Base-by-base conservation (phyloP, 2,888 invertebrate genomes). In the Thecocarcelia acutangulata region DNA sequence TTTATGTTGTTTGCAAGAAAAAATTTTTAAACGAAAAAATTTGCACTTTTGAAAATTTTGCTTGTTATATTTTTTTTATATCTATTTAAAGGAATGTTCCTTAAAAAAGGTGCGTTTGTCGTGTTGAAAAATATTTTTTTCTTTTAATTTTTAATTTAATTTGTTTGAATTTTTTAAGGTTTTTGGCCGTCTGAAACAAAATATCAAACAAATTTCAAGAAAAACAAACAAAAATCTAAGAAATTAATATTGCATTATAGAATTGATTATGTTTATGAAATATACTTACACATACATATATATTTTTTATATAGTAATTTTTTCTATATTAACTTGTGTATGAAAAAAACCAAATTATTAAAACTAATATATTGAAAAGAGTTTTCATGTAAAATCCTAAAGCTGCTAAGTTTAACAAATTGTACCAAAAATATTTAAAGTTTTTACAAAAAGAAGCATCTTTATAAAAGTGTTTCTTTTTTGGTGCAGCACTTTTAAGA, bases 181-280 rank as follows among this genome's bases (percentile, higher is more conserved):
- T 33, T 50, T 33, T 61, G 44, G n/a, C 40, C 12, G 40, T 40
- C 40, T 48, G 1, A 69, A n/a, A 24, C 46, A 48, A 69, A 58
- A 52, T 69, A 24, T 59, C 21, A 69, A 69, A 58, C 70, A 70
- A 70, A 50, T 54, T 63, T 15, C 24, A 61, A 68, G 54, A 33
- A 33, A 9, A 1, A 17, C 15, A 2, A 11, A 46, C 21, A 44
- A 6, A 42, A 8, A 9, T 9, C 21, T 33, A 9, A 12, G 8
- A 15, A 59, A 40, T 58, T 58, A 15, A 1, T 2, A 17, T 33
- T 33, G 33, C 33, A 3, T 33, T 9, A 28, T 28, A 33, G 9
- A 33, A 33, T 33, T 9, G 33, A 33, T n/a, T n/a, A 33, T 33
- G 33, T 33, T 33, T 5, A 33, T 33, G 33, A 8, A 33, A 33